Evolutionary conservation across 2,113 vertebrate species (phyloP).

Genomic region (Heptranchias perlo): DNA sequence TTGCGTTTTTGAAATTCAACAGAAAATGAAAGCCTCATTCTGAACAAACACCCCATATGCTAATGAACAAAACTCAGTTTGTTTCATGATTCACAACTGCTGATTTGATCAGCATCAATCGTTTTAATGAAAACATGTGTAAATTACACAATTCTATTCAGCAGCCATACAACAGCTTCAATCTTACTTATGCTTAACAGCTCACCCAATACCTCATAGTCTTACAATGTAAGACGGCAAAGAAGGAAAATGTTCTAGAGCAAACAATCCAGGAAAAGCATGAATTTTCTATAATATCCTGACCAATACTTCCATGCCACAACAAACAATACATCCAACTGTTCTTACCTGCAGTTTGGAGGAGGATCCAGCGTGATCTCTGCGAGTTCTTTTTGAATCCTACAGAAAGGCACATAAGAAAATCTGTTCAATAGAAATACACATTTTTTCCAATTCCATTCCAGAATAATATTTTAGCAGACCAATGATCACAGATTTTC

Average conservation of each 20-base stretch:
- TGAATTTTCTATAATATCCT: background rate
- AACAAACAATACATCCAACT: conserved; percentile 11
- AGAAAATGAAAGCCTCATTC: background rate
- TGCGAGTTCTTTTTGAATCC: conserved; percentile 98
- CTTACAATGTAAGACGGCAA: background rate
- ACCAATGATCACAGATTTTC: conserved; percentile 43
- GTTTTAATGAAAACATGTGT: background rate
- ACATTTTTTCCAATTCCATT: conserved; percentile 43
- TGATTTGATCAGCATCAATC: background rate
- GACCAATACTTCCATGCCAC: background rate
- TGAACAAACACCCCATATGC: background rate
- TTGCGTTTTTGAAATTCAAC: background rate
- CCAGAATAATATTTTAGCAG: too few relatives aligned
- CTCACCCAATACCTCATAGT: background rate
- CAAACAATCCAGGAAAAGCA: background rate
- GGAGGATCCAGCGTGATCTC: conserved; percentile 97
- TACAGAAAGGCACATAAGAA: conserved; percentile 54
- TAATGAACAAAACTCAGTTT: background rate
- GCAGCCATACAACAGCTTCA: background rate
- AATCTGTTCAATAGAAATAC: background rate
- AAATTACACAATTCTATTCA: background rate
- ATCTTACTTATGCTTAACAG: background rate
- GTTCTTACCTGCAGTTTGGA: conserved; percentile 94
- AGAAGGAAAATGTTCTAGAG: background rate
- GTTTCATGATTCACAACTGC: background rate